Conservation (phyloP, 2,113 vertebrate species). For the Xiphorhynchus elegans region DNA sequence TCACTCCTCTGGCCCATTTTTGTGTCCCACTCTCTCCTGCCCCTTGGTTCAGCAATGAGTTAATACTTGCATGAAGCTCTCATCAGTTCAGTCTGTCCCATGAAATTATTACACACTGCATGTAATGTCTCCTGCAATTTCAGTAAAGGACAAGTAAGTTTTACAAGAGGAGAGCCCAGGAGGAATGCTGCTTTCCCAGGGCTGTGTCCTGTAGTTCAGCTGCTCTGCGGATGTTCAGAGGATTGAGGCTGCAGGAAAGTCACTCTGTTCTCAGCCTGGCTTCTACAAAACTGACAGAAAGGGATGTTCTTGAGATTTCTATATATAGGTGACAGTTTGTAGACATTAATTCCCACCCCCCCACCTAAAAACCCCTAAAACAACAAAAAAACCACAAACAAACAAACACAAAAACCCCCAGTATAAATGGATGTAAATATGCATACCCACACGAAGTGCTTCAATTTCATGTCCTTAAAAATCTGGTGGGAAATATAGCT, state of each 20-base stretch:
- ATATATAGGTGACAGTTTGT: background rate
- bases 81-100: background rate
- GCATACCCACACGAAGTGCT: rapidly evolving
- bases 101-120: background rate
- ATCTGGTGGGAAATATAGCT: background rate
- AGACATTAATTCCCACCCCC: background rate
- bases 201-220: background rate
- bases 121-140: background rate
- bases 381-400: too few species aligned
- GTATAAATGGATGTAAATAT: background rate
- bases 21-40: background rate
- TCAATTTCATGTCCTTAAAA: background rate
- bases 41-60: background rate
- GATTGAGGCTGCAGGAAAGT: background rate
- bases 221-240: rapidly evolving
- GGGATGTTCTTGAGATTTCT: background rate
- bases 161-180: background rate
- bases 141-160: background rate
- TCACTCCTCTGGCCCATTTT: background rate
- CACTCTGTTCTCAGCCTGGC: background rate
- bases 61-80: background rate
- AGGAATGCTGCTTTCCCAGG: background rate
- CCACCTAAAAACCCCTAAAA: background rate
- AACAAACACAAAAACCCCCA: background rate
- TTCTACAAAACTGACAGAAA: background rate